These are phyloP conservation scores for Drosophila sp. DNA, from an alignment of 1,140 invertebrate genomes.

Conservation along the genomic window DNA sequence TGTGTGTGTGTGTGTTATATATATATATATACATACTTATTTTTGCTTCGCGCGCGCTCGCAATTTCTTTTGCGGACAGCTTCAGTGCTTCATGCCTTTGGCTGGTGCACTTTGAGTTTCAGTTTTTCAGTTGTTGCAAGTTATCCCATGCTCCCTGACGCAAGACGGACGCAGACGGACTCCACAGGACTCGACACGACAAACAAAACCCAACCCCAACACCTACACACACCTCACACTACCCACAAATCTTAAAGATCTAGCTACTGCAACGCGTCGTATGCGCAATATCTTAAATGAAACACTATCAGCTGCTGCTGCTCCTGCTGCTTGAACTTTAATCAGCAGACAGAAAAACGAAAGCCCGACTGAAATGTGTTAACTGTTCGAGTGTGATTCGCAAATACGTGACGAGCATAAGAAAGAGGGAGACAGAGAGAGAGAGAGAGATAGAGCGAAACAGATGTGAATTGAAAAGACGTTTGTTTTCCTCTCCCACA, in stretches of 20 bases:
- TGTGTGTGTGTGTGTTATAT: slow-evolving; percentile 44
- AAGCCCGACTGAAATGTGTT: slow-evolving; percentile 30
- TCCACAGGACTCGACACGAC: slow-evolving; percentile 32
- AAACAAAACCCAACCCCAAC: slow-evolving; percentile 7
- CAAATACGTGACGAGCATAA: slow-evolving; percentile 46
- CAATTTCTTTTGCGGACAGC: slow-evolving; percentile 68
- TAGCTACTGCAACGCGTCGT: slow-evolving; percentile 10
- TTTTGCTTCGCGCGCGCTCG: slow-evolving; percentile 73
- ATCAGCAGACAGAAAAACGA: slow-evolving; percentile 5
- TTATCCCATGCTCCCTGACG: slow-evolving; percentile 74
- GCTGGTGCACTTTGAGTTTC: slow-evolving; percentile 71
- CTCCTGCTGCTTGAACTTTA: not conserved
- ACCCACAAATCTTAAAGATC: slow-evolving; percentile 26
- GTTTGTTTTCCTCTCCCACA: not conserved
- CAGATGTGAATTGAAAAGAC: slow-evolving; percentile 13
- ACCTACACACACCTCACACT: slow-evolving; percentile 5
- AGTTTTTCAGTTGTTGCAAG: slow-evolving; percentile 79
- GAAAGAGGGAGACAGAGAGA: no score
- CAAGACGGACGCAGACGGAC: slow-evolving; percentile 67
- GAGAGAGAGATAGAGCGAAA: not conserved
- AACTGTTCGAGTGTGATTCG: slow-evolving; percentile 11
- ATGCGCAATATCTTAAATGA: slow-evolving; percentile 12
- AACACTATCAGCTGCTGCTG: slow-evolving; percentile 3
- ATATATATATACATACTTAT: slow-evolving; percentile 37
- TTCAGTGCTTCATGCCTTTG: slow-evolving; percentile 51